These are phyloP conservation scores for Vanessa atalanta DNA, from an alignment of 1,140 invertebrate species.

Conservation along the genomic window DNA sequence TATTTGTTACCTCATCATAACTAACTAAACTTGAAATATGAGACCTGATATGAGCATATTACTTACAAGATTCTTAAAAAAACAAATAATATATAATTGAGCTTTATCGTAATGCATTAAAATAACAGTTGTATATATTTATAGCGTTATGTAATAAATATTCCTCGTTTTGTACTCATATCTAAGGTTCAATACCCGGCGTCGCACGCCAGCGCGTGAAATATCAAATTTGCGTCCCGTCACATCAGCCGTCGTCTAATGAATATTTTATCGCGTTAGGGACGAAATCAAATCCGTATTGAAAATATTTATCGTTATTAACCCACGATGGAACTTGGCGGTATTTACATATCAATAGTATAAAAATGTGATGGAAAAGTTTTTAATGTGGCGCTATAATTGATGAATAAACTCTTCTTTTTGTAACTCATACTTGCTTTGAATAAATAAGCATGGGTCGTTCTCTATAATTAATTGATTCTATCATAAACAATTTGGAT, in stretches of 20 bases:
- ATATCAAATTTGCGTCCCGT: conserved; percentile 27
- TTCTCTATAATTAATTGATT: too few relatives aligned
- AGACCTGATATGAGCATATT: too few relatives aligned
- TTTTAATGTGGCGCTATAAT: not conserved
- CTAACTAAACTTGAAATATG: too few relatives aligned
- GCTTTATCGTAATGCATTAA: too few relatives aligned
- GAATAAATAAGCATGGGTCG: too few relatives aligned
- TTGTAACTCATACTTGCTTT: too few relatives aligned
- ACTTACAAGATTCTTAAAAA: too few relatives aligned
- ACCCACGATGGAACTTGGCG: conserved; percentile 16
- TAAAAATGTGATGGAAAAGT: not conserved
- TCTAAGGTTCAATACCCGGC: conserved; percentile 10
- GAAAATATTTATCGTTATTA: conserved; percentile 42
- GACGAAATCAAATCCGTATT: conserved; percentile 43
- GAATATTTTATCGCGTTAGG: conserved; percentile 47
- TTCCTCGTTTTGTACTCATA: not conserved
- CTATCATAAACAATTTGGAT: too few relatives aligned
- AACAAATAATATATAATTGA: too few relatives aligned
- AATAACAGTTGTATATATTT: too few relatives aligned
- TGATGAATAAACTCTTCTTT: too few relatives aligned
- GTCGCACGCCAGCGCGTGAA: not conserved
- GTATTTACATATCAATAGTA: conserved; percentile 4
- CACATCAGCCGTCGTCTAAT: conserved; percentile 36
- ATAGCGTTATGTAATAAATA: not conserved
- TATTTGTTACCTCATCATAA: too few relatives aligned